These are phyloP conservation scores for Nyctibius grandis DNA, from an alignment of 2,797 vertebrate genomes.

Conservation along the genomic window DNA sequence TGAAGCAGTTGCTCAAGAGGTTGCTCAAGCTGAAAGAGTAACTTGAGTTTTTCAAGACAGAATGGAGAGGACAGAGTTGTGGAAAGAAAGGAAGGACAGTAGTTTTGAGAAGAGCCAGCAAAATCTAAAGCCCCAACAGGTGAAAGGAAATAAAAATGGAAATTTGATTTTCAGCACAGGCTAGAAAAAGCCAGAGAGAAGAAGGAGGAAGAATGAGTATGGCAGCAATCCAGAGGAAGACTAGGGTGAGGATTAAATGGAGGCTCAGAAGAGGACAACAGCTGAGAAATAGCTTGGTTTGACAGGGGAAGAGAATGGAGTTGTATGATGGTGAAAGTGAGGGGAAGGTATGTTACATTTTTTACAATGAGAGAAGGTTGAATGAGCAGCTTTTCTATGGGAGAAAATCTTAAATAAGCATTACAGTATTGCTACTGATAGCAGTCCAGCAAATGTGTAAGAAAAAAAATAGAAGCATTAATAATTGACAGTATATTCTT, in stretches of 20 bases:
- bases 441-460: background rate
- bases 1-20: background rate
- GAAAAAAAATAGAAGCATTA: background rate
- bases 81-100: background rate
- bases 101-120: background rate
- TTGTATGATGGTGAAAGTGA: background rate
- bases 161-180: background rate
- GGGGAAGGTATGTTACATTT: background rate
- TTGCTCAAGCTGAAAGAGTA: background rate
- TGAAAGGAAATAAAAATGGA: background rate
- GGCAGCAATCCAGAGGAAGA: background rate
- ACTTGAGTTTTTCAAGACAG: background rate
- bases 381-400: background rate
- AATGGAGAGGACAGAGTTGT: background rate
- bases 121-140: background rate
- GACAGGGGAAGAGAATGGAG: background rate
- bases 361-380: background rate
- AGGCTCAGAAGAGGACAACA: background rate
- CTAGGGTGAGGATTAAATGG: background rate
- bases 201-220: background rate
- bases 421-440: background rate
- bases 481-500: slow-evolving; percentile 3
- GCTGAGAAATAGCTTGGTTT: background rate
- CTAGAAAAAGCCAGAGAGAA: background rate
- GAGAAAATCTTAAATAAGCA: background rate